Evolutionary conservation across 2,113 vertebrate species (phyloP).

Genomic region (Coptodon rendalli): DNA sequence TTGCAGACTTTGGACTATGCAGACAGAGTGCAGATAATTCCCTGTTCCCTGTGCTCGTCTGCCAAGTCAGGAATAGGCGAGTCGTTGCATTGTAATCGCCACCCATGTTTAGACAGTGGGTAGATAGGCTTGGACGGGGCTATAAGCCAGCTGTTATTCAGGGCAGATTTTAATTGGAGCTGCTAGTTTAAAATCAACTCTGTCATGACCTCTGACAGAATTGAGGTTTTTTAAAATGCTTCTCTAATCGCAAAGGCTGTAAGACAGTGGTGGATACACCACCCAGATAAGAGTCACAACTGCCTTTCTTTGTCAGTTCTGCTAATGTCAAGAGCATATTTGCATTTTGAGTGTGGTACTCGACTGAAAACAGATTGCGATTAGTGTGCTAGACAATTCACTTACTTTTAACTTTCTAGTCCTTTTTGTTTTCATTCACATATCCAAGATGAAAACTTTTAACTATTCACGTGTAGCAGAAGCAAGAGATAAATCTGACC

Average conservation of each 20-base stretch:
- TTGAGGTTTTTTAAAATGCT: not conserved
- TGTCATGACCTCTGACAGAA: not conserved
- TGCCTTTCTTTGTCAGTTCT: not conserved
- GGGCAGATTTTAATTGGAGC: not conserved
- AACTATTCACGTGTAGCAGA: not conserved
- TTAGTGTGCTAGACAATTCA: not conserved
- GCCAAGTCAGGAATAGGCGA: not conserved
- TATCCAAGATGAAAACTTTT: not conserved
- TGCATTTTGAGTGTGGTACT: not conserved
- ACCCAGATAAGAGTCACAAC: slow-evolving; percentile 5
- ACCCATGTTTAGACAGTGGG: slow-evolving; percentile 50
- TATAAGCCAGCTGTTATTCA: not conserved
- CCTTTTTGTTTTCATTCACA: not conserved
- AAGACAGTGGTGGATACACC: slow-evolving; percentile 2
- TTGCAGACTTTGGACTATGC: slow-evolving; percentile 44
- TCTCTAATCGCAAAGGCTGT: not conserved
- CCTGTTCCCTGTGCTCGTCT: not conserved
- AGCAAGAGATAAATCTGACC: not conserved
- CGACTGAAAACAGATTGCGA: not conserved
- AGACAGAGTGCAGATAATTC: not conserved
- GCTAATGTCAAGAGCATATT: not conserved
- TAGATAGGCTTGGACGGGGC: not conserved
- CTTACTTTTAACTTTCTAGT: not conserved
- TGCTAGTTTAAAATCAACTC: not conserved
- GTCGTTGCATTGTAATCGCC: not conserved